These are phyloP conservation scores for Ispidina lecontei DNA, from an alignment of 2,797 vertebrate species.

Conservation along the genomic window DNA sequence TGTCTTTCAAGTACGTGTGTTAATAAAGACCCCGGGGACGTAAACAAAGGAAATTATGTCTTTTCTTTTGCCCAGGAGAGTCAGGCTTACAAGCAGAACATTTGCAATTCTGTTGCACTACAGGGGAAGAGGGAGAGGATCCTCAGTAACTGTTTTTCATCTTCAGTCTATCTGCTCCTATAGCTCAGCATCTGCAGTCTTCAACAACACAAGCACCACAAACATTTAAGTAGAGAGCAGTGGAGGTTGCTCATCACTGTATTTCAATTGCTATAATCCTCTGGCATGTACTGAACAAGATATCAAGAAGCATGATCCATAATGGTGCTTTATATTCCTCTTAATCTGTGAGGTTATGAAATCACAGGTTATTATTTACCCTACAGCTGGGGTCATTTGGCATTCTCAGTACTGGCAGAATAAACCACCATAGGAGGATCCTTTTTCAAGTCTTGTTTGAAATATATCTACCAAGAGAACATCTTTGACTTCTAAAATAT, in stretches of 20 bases:
- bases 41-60: slow-evolving; percentile 49
- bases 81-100: background rate
- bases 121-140: background rate
- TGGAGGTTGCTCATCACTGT: background rate
- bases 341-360: background rate
- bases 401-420: background rate
- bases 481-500: background rate
- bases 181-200: background rate
- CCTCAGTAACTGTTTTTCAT: background rate
- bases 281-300: background rate
- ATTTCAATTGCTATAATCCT: background rate
- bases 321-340: background rate
- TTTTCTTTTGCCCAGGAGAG: slow-evolving; percentile 38
- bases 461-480: background rate
- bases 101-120: background rate
- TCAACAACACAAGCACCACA: background rate
- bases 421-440: background rate
- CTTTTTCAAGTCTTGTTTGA: background rate
- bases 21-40: slow-evolving; percentile 60
- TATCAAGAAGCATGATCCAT: background rate
- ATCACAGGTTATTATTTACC: background rate
- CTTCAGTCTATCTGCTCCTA: background rate
- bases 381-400: fast-evolving
- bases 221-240: background rate
- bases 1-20: slow-evolving; percentile 16